Evolutionary conservation across 2,797 vertebrate species (phyloP).

Genomic region (Monodelphis domestica): DNA sequence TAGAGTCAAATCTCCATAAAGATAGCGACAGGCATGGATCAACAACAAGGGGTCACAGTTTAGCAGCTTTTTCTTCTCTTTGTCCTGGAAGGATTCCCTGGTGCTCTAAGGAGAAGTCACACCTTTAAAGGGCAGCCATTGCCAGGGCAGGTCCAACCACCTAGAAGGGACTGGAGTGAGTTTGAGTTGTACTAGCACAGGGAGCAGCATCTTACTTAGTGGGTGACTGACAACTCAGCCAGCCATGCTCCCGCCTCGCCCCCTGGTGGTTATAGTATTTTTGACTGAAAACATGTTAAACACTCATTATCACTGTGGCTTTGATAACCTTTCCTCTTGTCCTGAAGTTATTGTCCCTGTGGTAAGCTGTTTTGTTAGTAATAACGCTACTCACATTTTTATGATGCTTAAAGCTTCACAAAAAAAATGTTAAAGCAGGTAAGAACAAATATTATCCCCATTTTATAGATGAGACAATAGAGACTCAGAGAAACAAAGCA

Average conservation of each 20-base stretch:
- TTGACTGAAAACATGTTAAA: background rate
- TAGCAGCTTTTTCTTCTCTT: background rate
- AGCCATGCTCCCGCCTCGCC: background rate
- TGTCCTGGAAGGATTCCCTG: background rate
- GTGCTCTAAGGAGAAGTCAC: background rate
- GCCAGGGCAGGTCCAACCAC: background rate
- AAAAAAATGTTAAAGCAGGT: background rate
- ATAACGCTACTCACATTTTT: background rate
- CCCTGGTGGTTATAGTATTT: background rate
- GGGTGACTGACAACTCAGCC: background rate
- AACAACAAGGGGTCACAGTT: background rate
- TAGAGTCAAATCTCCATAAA: background rate
- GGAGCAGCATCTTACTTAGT: background rate
- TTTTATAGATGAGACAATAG: background rate
- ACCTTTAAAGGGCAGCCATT: background rate
- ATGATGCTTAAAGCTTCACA: background rate
- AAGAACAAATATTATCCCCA: background rate
- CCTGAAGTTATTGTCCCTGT: background rate
- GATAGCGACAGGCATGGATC: background rate
- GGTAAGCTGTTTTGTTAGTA: background rate
- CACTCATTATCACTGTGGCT: background rate
- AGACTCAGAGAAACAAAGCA: background rate
- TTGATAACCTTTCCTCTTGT: background rate
- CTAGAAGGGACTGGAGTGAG: background rate
- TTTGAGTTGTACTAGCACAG: background rate